Evolutionary conservation across 1,140 invertebrate genomes (phyloP), one percentile per base, ranked within the genome.

Genomic region (Maconellicoccus hirsutus): DNA sequence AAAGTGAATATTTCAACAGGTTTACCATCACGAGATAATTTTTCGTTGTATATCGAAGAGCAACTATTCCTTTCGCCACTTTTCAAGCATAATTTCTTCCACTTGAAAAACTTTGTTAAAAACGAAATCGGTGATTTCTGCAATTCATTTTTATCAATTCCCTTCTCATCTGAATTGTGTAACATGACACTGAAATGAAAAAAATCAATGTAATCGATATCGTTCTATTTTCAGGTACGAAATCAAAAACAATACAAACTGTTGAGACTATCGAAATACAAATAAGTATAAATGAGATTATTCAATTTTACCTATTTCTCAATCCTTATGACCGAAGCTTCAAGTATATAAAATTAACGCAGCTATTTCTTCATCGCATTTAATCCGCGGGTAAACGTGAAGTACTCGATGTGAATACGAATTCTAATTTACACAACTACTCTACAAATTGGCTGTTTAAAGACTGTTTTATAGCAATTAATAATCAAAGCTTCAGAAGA

Each of bases 51-150:
- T 16, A 66, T 22, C 25, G 61, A 66, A 6, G 10, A 10, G 25
- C 61, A 66, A 19, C 61, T 66, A 52, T 52, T 52, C 16, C 61
- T 23, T 25, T 26, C 61, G 25, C 25, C 25, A 3, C 10, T 26
- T 26, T 66, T 66, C 61, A 66, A 66, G 16, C 61, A 66, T 66
- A 66, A 66, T 66, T 66, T 66, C 25, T 66, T 66, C 61, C 61
- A 66, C 16, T 66, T 66, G 61, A 66, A 66, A 66, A 66, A 66
- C 25, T 66, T 66, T 19, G 61, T 66, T 8, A 66, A 16, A 16
- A 66, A 66, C 19, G 61, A 66, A 23, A 66, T 66, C 19, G 61
- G 61, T 19, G 61, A 66, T 16, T 25, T 66, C 25, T 66, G 61
- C 10, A 66, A 8, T 23, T 66, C 61, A 26, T 66, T 23, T 66